Conservation (phyloP, 2,113 vertebrate genomes). For the Fregata magnificens region DNA sequence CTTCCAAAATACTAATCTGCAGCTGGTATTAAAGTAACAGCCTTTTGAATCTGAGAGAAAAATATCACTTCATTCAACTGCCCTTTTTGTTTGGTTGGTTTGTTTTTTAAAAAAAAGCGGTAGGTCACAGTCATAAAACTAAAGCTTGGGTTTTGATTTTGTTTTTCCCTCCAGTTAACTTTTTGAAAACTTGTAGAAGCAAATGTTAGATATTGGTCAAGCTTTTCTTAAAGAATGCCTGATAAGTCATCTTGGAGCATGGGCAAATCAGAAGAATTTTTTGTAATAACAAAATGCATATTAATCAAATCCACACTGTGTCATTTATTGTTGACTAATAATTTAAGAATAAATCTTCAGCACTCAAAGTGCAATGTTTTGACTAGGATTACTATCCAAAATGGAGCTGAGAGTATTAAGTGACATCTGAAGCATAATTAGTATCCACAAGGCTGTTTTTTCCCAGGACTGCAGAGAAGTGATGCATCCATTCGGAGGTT, state of each 20-base stretch:
- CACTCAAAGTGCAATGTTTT: neutral
- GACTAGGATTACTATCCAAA: neutral
- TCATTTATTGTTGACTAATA: neutral
- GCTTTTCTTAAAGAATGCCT: neutral
- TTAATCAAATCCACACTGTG: neutral
- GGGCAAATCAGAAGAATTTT: neutral
- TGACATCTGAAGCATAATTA: slow-evolving; percentile 29
- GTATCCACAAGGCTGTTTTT: neutral
- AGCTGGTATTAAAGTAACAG: slow-evolving; percentile 42
- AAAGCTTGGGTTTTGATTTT: neutral
- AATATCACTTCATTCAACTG: neutral
- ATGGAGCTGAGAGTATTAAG: neutral
- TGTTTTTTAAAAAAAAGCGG: neutral
- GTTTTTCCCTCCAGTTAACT: neutral
- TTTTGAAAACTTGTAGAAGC: slow-evolving; percentile 15
- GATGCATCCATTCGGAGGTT: neutral
- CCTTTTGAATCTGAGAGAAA: slow-evolving; percentile 10
- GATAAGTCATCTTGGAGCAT: neutral
- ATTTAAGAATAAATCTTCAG: neutral
- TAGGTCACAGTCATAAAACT: neutral
- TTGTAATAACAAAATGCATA: neutral
- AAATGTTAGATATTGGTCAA: neutral
- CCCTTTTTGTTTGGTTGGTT: neutral
- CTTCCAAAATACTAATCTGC: slow-evolving; percentile 21
- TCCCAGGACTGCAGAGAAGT: neutral